A percentile compares a stretch with the other conserved stretches of the same genome.
Evolutionary conservation across 2,113 vertebrate species (phyloP).

Genomic region (Chauna torquata): DNA sequence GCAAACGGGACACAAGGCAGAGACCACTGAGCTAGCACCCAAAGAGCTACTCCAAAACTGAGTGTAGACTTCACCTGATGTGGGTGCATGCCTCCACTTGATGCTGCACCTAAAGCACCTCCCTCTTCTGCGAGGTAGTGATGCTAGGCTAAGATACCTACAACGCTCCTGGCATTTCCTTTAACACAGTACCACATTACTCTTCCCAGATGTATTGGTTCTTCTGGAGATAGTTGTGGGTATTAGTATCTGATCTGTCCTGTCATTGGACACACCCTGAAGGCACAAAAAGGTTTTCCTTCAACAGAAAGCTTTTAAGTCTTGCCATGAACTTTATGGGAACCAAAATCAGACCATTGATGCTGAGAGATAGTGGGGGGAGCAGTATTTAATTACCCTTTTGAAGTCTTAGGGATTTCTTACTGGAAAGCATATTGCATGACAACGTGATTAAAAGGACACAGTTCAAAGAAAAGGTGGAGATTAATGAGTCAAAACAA

Average conservation of each 20-base stretch:
- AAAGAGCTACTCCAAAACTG: not conserved
- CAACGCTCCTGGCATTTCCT: not conserved
- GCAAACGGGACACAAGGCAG: not conserved
- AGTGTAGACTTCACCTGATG: not conserved
- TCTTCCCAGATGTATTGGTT: not conserved
- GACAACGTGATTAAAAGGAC: not conserved
- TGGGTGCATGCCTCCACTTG: not conserved
- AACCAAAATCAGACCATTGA: not conserved
- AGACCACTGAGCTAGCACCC: not conserved
- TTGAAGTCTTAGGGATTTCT: not conserved
- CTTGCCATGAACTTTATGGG: not conserved
- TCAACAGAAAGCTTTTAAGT: not conserved
- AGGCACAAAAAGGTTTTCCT: not conserved
- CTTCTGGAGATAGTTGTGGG: not conserved
- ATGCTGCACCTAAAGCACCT: not conserved
- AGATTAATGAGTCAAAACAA: slow-evolving; percentile 36
- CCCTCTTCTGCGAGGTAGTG: fast-evolving
- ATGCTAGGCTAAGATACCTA: not conserved
- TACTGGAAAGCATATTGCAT: not conserved
- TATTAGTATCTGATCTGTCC: not conserved
- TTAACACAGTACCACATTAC: not conserved
- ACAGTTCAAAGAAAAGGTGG: slow-evolving; percentile 11
- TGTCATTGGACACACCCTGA: not conserved
- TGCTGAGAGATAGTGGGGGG: not conserved
- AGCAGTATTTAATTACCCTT: not conserved